A percentile compares a stretch with the other conserved stretches of the same genome.
Evolutionary conservation across 2,888 invertebrate genomes (phyloP).

Genomic region (Drosophila gaucha): DNA sequence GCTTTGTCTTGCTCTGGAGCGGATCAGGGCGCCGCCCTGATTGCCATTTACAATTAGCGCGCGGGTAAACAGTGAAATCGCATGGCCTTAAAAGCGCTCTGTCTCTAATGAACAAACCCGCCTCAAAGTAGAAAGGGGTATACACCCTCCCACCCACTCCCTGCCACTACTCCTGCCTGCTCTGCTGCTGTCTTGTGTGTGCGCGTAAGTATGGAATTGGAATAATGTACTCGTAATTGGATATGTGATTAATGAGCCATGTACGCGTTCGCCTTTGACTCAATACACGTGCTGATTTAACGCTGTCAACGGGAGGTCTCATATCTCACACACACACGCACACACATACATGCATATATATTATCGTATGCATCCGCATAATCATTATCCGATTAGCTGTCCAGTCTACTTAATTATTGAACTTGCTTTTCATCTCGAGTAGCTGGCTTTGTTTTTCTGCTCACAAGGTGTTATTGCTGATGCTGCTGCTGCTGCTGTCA

Average conservation of each 20-base stretch:
- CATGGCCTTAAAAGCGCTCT: slow-evolving; percentile 53
- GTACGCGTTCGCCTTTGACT: slow-evolving; percentile 70
- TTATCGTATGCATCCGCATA: slow-evolving; percentile 58
- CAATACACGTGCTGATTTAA: slow-evolving; percentile 76
- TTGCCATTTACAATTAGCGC: slow-evolving; percentile 84
- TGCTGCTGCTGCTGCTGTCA: slow-evolving; percentile 23
- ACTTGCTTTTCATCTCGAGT: background rate
- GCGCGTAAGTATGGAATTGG: slow-evolving; percentile 49
- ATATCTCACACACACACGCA: slow-evolving; percentile 9
- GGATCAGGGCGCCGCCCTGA: slow-evolving; percentile 61
- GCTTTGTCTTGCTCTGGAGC: slow-evolving; percentile 56
- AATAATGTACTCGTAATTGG: slow-evolving; percentile 79
- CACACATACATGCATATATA: slow-evolving; percentile 13
- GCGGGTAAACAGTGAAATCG: slow-evolving; percentile 79
- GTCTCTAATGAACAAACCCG: slow-evolving; percentile 51
- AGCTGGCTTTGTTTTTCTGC: background rate
- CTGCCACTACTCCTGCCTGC: background rate
- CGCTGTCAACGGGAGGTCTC: slow-evolving; percentile 69
- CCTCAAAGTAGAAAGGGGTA: slow-evolving; percentile 32
- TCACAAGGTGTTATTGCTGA: no score
- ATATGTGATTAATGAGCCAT: slow-evolving; percentile 75
- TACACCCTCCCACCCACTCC: background rate
- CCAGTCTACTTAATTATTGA: slow-evolving; percentile 29
- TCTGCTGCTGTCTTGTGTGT: background rate
- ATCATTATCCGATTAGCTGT: slow-evolving; percentile 68